Conservation (phyloP, 2,888 invertebrate species). For the Tortricodes alternella region DNA sequence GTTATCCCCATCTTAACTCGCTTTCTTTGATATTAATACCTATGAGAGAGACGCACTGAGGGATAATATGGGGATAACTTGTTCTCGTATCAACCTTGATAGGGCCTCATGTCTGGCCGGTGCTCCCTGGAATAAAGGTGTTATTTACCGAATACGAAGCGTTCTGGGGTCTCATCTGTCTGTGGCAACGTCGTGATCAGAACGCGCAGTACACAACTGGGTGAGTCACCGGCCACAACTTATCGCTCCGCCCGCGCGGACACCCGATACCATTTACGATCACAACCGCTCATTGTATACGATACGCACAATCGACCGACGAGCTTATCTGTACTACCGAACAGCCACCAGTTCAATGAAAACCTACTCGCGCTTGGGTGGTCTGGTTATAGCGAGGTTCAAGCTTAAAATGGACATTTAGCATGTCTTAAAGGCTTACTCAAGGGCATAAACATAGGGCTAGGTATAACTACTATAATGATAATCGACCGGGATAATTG, state of each 20-base stretch:
- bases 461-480: too few species aligned
- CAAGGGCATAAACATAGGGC: constrained; percentile 3
- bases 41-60: too few species aligned
- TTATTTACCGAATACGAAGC: not conserved
- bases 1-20: too few species aligned
- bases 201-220: constrained; percentile 53
- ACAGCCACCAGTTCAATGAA: constrained; percentile 28
- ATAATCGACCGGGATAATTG: too few species aligned
- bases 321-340: constrained; percentile 49
- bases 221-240: constrained; percentile 52
- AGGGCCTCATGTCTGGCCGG: too few species aligned
- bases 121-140: not conserved
- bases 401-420: not conserved
- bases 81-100: too few species aligned
- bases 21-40: too few species aligned
- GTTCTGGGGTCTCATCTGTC: constrained; percentile 43
- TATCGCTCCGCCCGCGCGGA: constrained; percentile 44
- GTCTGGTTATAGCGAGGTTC: not conserved
- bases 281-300: constrained; percentile 47
- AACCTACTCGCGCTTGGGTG: not conserved
- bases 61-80: too few species aligned
- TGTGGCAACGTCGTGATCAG: constrained; percentile 48
- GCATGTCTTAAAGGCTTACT: not conserved
- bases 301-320: constrained; percentile 33
- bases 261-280: constrained; percentile 54